Evolutionary conservation across 1,140 invertebrate species (phyloP), one percentile per base, ranked within the genome.

Genomic region (Hylyphantes graminicola): DNA sequence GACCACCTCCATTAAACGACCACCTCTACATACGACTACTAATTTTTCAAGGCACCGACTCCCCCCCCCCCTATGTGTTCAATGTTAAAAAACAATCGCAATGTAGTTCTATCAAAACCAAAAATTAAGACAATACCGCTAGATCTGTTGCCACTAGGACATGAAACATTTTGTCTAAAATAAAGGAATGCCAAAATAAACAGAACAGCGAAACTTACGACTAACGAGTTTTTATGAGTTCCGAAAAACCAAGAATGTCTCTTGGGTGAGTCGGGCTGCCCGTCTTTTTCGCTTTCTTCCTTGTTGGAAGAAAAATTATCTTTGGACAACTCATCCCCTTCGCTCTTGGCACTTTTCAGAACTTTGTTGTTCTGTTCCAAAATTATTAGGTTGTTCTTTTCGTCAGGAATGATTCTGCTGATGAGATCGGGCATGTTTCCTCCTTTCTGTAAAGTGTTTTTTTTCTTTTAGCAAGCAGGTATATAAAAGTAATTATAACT

Each of bases 241-340:
- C 80, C 80, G 67, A 83, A 83, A 67, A 83, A 83, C 80, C 80
- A 83, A 35, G 80, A 83, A 11, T 83, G 80, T 1, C 80, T 48
- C 13, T 83, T 83, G 7, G 80, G 78, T 21, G 79, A 73, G 8
- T 83, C 72, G 50, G 80, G 70, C n/a, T 17, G 13, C 9, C 61
- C 35, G 17, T 65, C 63, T 35, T 78, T 78, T 5, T 67, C 63
- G 35, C 72, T 70, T 17, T 63, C 61, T 59, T 76, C 74, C 67
- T 78, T 78, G 55, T 67, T 67, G 55, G 67, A 76, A 63, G 74
- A 76, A 51, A 76, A 78, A 67, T 78, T 78, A 55, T 78, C 76
- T 67, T 78, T 78, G 5, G 76, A 78, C 51, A 78, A 61, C 76
- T 78, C 76, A 21, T 78, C 76, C 50, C 65, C 76, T 55, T 78